Base-by-base conservation (phyloP, 2,797 vertebrate species). In the Todus mexicanus region DNA sequence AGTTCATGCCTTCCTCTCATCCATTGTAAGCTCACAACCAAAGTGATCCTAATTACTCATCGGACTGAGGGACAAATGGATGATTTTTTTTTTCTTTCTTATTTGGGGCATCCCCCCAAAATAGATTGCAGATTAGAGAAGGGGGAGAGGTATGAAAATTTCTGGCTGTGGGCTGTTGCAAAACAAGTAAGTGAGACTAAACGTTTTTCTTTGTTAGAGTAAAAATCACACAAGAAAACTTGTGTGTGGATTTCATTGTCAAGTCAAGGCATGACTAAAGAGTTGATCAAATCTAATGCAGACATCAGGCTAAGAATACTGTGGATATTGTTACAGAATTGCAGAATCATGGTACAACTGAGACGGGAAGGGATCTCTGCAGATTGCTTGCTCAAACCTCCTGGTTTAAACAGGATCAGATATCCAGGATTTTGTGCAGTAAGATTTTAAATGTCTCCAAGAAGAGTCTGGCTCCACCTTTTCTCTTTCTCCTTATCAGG, bases 31-130 rank as follows among this genome's bases (percentile, higher is more conserved):
- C 40, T 47, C 16, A 50, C 22, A n/a, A 23, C 8, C 31, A 38
- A 54, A 23, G 4, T 22, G 33, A 35, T 12, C 22, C 20, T 35
- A 71, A 80, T n/a, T 45, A 21, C 15, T 75, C 27, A n/a, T 31
- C 11, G 54, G 38, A 9, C 14, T 47, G 17, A 79, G 11, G 21
- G 14, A 82, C 37, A 29, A 63, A 27, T 8, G 31, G 38, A 54
- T 31, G 5, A 51, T 71, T 10, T 5, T 10, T 5, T 27, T 42
- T 78, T 74, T 66, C 19, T 54, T 78, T 71, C 12, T 33, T 33
- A 27, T 2, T 14, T 71, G 5, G 10, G 26, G 45, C 5, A 65
- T 59, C 4, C 4, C 9, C 11, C 2, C 0, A 16, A 57, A 20
- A 54, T 10, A 61, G 27, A 26, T 12, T 22, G 13, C 17, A 57